These are phyloP conservation scores for Drosophila colorata DNA, from an alignment of 2,888 invertebrate genomes.

Conservation along the genomic window DNA sequence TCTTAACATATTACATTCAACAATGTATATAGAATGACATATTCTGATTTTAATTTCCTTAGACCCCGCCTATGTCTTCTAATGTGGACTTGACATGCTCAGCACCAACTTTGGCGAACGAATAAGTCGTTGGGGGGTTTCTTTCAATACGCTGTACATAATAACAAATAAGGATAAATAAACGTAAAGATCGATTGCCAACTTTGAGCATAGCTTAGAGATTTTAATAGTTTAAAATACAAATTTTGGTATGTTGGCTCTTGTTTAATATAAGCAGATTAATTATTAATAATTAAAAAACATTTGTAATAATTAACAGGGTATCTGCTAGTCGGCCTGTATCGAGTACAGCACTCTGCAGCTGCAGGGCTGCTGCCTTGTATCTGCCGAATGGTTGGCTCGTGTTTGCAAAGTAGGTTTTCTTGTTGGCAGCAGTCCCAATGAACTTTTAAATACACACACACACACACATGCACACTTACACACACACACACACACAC, in stretches of 20 bases:
- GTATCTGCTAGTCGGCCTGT: neutral
- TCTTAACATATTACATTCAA: too few relatives aligned
- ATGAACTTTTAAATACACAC: slow-evolving; percentile 33
- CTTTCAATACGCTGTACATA: too few relatives aligned
- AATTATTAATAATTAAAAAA: too few relatives aligned
- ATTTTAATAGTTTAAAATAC: too few relatives aligned
- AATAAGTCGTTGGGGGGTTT: too few relatives aligned
- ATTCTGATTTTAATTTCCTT: neutral
- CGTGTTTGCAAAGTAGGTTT: slow-evolving; percentile 65
- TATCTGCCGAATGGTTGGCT: slow-evolving; percentile 48
- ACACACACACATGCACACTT: too few relatives aligned
- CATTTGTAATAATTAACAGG: too few relatives aligned
- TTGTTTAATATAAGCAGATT: too few relatives aligned
- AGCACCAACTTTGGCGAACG: slow-evolving; percentile 34
- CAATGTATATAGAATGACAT: neutral
- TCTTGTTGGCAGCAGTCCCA: slow-evolving; percentile 60
- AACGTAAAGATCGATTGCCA: too few relatives aligned
- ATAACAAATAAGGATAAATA: too few relatives aligned
- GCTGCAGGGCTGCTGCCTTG: slow-evolving; percentile 9
- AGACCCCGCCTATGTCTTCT: slow-evolving; percentile 6
- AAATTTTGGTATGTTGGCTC: too few relatives aligned
- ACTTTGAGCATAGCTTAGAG: too few relatives aligned
- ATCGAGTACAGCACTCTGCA: neutral
- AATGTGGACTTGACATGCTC: slow-evolving; percentile 47
- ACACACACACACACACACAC: slow-evolving; percentile 14